phyloP scores from a whole-genome alignment of 2,888 invertebrate species.

The Ephialtes manifestator region DNA sequence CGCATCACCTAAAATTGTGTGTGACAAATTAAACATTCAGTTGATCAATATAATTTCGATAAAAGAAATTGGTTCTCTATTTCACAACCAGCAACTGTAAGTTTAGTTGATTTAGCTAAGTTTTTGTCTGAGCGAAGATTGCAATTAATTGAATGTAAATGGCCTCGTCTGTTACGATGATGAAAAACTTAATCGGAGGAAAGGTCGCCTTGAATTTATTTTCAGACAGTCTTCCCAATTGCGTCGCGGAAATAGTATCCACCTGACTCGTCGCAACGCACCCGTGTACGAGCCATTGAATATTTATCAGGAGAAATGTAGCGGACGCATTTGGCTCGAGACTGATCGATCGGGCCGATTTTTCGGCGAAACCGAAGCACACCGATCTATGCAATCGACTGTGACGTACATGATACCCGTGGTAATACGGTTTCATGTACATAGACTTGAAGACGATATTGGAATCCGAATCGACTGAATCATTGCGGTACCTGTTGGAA shows the following conservation, averaged over 20 bases:
- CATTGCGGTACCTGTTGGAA: conserved; percentile 31
- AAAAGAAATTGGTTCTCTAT: too few species aligned
- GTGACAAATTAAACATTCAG: too few species aligned
- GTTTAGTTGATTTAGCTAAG: too few species aligned
- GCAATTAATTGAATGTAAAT: background rate
- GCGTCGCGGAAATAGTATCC: conserved; percentile 32
- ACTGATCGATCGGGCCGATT: conserved; percentile 55
- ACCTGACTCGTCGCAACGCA: conserved; percentile 45
- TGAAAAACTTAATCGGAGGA: background rate
- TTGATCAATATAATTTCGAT: too few species aligned
- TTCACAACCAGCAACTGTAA: too few species aligned
- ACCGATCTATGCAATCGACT: conserved; percentile 60
- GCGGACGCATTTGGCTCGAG: conserved; percentile 56
- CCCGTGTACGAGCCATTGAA: conserved; percentile 63
- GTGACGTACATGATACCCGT: conserved; percentile 32
- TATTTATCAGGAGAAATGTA: conserved; percentile 74
- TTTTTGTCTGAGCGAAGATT: too few species aligned
- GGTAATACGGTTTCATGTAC: conserved; percentile 12
- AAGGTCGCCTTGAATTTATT: conserved; percentile 12
- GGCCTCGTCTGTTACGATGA: background rate
- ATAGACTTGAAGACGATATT: conserved; percentile 23
- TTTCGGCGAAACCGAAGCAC: conserved; percentile 61
- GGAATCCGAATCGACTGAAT: conserved; percentile 61
- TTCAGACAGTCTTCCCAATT: conserved; percentile 9
- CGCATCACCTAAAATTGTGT: too few species aligned